Percentiles rank a stretch among this genome's conserved stretches.
Evolutionary conservation across 2,797 vertebrate genomes (phyloP).

Genomic region (Trichosurus vulpecula): DNA sequence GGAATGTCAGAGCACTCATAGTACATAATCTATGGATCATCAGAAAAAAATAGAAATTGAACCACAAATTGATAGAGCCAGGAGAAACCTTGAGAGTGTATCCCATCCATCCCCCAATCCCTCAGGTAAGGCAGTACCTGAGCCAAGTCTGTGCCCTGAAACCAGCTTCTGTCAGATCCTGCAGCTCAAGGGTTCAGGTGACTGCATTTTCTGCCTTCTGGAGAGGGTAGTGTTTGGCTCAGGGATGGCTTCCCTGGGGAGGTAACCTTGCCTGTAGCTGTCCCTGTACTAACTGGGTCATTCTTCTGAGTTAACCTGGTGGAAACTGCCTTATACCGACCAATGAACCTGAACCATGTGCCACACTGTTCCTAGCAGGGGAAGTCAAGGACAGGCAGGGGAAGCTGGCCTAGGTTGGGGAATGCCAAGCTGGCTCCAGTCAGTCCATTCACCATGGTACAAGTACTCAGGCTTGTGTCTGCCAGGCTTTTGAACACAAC

Average conservation of each 20-base stretch:
- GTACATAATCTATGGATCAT: not conserved
- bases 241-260: not conserved
- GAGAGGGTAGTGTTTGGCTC: not conserved
- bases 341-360: not conserved
- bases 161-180: not conserved
- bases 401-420: not conserved
- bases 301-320: conserved; percentile 27
- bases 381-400: not conserved
- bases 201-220: not conserved
- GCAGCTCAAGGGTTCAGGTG: not conserved
- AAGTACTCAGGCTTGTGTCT: not conserved
- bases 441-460: not conserved
- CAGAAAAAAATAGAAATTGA: not conserved
- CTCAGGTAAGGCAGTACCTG: not conserved
- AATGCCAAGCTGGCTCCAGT: not conserved
- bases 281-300: not conserved
- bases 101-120: not conserved
- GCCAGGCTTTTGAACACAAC: not conserved
- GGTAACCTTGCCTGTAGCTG: not conserved
- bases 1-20: not conserved
- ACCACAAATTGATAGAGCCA: not conserved
- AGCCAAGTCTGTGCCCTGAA: not conserved
- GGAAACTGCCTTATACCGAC: not conserved
- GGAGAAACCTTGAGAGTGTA: not conserved
- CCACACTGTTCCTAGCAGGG: not conserved